Evolutionary conservation across 2,797 vertebrate genomes (phyloP).

Genomic region (Philypnodon macrostomus): DNA sequence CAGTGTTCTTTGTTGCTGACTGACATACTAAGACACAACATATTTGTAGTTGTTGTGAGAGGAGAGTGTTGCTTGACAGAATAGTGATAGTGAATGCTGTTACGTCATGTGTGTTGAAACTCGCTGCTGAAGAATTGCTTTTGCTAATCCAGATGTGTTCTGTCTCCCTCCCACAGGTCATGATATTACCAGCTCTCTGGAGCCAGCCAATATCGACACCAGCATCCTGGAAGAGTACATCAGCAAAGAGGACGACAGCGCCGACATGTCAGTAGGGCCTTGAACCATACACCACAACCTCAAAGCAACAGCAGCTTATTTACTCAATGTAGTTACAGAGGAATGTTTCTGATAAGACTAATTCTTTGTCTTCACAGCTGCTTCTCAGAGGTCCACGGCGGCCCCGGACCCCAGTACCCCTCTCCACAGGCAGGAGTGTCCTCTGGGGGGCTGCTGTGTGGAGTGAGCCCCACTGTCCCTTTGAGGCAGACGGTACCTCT

Average conservation of each 20-base stretch:
- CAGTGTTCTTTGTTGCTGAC: no score
- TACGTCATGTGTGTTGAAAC: conserved; percentile 45
- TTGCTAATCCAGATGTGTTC: conserved; percentile 65
- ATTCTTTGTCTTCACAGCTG: conserved; percentile 67
- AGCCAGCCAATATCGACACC: conserved; percentile 96
- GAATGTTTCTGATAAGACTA: conserved; percentile 68
- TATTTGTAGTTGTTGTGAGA: not conserved
- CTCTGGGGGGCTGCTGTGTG: conserved; percentile 78
- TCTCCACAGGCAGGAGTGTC: conserved; percentile 86
- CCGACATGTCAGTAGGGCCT: conserved; percentile 90
- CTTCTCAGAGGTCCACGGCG: conserved; percentile 82
- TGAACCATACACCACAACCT: no score
- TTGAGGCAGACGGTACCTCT: conserved; percentile 72
- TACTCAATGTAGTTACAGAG: conserved; percentile 29
- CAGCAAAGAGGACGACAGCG: conserved; percentile 96
- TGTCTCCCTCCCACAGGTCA: conserved; percentile 81
- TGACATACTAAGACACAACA: no score
- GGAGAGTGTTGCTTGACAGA: not conserved
- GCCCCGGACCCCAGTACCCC: conserved; percentile 77
- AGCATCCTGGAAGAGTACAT: conserved; percentile 99
- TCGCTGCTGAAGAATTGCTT: conserved; percentile 49
- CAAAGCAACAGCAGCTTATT: no score
- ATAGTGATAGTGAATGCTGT: no score
- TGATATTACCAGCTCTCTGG: conserved; percentile 97
- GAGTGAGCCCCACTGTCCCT: conserved; percentile 78